These are phyloP conservation scores for Parelbella ahira DNA, from an alignment of 2,888 invertebrate species.

Conservation along the genomic window DNA sequence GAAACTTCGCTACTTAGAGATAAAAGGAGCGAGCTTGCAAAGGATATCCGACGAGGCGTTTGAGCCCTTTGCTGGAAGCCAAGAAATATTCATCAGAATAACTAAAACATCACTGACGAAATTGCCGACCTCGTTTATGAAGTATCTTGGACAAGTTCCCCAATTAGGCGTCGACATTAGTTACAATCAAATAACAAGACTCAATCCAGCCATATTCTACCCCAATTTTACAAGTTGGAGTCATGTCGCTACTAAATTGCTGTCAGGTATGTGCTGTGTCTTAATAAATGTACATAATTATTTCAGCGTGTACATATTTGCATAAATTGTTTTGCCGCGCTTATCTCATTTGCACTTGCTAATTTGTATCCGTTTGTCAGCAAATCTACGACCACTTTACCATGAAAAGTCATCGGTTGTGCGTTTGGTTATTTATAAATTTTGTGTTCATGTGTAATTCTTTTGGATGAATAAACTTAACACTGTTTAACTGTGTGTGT, in stretches of 20 bases:
- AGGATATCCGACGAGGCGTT: conserved; percentile 89
- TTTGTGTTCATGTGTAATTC: too few species aligned
- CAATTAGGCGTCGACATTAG: conserved; percentile 91
- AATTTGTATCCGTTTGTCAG: conserved; percentile 9
- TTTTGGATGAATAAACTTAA: too few species aligned
- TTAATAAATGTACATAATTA: conserved; percentile 19
- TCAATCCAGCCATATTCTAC: conserved; percentile 92
- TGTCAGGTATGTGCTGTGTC: conserved; percentile 82
- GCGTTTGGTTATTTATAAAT: too few species aligned
- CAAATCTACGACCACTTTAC: conserved; percentile 5
- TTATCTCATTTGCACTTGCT: conserved; percentile 9
- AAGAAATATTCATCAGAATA: conserved; percentile 88
- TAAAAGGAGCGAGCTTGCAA: conserved; percentile 87
- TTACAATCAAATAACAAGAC: conserved; percentile 87
- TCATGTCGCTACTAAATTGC: conserved; percentile 90
- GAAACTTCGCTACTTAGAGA: conserved; percentile 89
- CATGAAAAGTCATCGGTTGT: background rate
- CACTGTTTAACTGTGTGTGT: too few species aligned
- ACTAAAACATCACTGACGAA: conserved; percentile 88
- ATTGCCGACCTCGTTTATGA: conserved; percentile 89
- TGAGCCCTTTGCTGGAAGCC: conserved; percentile 85
- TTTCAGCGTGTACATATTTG: conserved; percentile 5
- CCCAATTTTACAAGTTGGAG: conserved; percentile 93
- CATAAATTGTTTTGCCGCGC: conserved; percentile 4
- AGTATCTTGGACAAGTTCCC: conserved; percentile 87